Evolutionary conservation across 2,797 vertebrate genomes (phyloP), one percentile per base, ranked within the genome.

Genomic region (Channa striata): DNA sequence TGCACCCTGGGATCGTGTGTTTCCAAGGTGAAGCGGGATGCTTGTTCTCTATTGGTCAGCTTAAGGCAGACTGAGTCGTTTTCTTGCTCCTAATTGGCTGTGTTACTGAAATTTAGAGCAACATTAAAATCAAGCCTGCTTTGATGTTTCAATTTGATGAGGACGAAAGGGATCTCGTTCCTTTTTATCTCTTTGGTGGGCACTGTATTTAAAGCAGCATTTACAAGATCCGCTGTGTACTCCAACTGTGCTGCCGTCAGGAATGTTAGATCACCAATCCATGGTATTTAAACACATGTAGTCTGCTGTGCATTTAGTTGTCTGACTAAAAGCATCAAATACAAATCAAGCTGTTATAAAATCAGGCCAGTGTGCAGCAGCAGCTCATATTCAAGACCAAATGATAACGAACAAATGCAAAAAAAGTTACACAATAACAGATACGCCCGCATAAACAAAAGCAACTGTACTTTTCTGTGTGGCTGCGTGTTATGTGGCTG

Each of bases 21-120:
- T 91, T 92, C 89, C 90, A 90, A 89, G 91, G 91, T 91, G 87
- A 92, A 89, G 89, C 47, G 20, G 85, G 90, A 91, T 91, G 88
- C 90, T 89, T 11, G 71, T 60, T 52, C 78, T 85, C 83, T 30
- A 90, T 92, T 92, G 90, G 90, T 87, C 83, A 88, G 83, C 53
- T 83, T 58, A 64, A 82, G 77, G 84, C 81, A 81, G 84, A 76
- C 74, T 68, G 47, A 77, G 61, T 78, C 54, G 51, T 78, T 59
- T 73, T 82, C 86, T 87, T 60, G 75, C 77, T 83, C 62, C 83
- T 87, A 90, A 90, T 87, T 89, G 87, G 81, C 81, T 82, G 71
- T 20, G n/a, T 87, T 77, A 10, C 51, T n/a, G 30, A 87, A 82
- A 86, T 78, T 78, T 59, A 63, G 69, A 81, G 78, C 82, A 59